Percentiles rank a stretch among this genome's conserved stretches.
Evolutionary conservation across 2,113 vertebrate genomes (phyloP).

Genomic region (Pogonocichla stellata): DNA sequence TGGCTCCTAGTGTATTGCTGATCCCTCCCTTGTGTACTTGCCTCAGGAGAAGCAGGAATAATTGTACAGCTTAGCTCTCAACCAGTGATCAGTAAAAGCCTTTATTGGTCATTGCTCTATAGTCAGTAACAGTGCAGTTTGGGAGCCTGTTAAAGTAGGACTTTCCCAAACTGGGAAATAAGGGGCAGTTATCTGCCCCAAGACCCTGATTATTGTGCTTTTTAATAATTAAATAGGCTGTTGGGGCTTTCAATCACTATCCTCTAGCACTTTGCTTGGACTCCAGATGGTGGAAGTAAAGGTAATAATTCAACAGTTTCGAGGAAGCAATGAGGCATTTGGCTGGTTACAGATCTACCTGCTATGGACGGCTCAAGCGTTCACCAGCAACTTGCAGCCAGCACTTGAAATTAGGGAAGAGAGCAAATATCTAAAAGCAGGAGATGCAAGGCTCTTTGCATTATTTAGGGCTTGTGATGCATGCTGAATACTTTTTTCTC

Average conservation of each 20-base stretch:
- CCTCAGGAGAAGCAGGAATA: neutral
- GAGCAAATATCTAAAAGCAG: neutral
- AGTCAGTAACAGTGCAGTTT: neutral
- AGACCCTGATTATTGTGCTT: neutral
- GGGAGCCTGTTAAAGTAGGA: neutral
- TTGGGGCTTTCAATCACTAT: neutral
- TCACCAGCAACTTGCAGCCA: neutral
- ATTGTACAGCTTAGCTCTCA: neutral
- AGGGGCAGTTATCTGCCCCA: neutral
- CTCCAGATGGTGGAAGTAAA: neutral
- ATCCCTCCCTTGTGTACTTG: conserved; percentile 13
- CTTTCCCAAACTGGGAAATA: neutral
- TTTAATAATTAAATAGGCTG: neutral
- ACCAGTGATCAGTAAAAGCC: neutral
- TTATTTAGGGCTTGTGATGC: neutral
- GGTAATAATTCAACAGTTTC: neutral
- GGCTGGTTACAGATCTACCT: neutral
- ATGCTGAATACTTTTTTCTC: neutral
- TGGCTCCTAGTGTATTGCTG: conserved; percentile 49
- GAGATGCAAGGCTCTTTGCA: neutral
- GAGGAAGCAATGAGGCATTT: neutral
- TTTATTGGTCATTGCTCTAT: conserved; percentile 6
- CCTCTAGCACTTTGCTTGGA: neutral
- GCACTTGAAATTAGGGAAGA: neutral
- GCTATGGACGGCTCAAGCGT: neutral